Evolutionary conservation across 2,113 vertebrate genomes (phyloP).

Genomic region (Sarotherodon lohbergeri): DNA sequence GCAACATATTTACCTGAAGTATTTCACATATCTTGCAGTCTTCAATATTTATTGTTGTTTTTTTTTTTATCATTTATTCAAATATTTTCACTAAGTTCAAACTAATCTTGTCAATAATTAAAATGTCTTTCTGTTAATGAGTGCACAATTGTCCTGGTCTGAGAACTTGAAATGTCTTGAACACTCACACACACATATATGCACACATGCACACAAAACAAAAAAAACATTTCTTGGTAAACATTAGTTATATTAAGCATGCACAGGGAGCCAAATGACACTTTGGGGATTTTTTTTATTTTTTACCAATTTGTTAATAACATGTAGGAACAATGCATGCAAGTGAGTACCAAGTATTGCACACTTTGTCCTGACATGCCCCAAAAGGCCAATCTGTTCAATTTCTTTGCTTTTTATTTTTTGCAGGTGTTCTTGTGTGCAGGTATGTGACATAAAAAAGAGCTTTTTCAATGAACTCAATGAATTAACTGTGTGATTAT

Average conservation of each 20-base stretch:
- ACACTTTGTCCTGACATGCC: not conserved
- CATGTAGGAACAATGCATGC: not conserved
- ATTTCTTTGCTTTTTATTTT: not conserved
- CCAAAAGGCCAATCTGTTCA: not conserved
- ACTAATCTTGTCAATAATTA: not conserved
- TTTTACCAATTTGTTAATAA: not conserved
- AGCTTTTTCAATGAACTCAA: not conserved
- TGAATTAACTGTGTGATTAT: not conserved
- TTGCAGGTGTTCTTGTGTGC: not conserved
- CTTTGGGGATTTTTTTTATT: not conserved
- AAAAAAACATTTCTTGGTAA: not conserved
- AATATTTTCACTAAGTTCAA: not conserved
- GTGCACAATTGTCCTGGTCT: not conserved
- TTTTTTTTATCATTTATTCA: not conserved
- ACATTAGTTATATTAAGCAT: not conserved
- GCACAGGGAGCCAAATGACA: not conserved
- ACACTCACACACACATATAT: not conserved
- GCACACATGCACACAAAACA: not conserved
- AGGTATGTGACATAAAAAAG: not conserved
- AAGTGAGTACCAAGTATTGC: not conserved
- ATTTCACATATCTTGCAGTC: not conserved
- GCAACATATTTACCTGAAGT: not conserved
- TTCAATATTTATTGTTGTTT: not conserved
- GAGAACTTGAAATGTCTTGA: not conserved
- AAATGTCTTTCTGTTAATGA: not conserved